Conservation (phyloP, 2,888 invertebrate genomes). For the Psylliodes chrysocephalus region DNA sequence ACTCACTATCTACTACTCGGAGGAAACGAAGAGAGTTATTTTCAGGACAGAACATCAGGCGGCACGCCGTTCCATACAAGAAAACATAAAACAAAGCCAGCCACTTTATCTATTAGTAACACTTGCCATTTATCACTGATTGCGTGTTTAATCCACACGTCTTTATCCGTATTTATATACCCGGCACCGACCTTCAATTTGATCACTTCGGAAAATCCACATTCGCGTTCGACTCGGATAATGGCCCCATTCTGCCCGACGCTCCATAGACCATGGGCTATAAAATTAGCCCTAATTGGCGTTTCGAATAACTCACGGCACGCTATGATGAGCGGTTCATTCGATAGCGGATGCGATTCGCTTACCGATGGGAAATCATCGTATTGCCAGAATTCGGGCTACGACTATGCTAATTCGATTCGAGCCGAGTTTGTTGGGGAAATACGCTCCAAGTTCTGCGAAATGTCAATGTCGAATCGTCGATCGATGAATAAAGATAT, state of each 20-base stretch:
- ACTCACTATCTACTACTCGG: too few species aligned
- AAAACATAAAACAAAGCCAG: too few species aligned
- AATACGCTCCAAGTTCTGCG: neutral
- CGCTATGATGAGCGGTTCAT: constrained; percentile 26
- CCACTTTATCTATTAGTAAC: neutral
- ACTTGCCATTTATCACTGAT: constrained; percentile 1
- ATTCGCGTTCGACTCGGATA: constrained; percentile 27
- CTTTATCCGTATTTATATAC: constrained; percentile 21
- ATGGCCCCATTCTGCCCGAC: constrained; percentile 12
- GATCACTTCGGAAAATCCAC: constrained; percentile 13
- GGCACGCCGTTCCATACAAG: too few species aligned
- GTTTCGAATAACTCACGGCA: constrained; percentile 25
- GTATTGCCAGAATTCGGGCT: neutral
- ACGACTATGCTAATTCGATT: neutral
- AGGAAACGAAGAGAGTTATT: too few species aligned
- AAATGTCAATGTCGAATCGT: neutral
- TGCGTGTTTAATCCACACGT: constrained; percentile 11
- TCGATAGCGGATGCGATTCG: constrained; percentile 14
- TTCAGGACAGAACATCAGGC: too few species aligned
- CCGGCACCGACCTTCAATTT: constrained; percentile 11
- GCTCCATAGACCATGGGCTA: constrained; percentile 15
- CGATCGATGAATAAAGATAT: too few species aligned
- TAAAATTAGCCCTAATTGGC: constrained; percentile 26
- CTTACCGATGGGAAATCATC: constrained; percentile 26
- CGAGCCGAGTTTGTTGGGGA: neutral